Conservation (phyloP, 2,888 invertebrate species). For the Galeruca laticollis region DNA sequence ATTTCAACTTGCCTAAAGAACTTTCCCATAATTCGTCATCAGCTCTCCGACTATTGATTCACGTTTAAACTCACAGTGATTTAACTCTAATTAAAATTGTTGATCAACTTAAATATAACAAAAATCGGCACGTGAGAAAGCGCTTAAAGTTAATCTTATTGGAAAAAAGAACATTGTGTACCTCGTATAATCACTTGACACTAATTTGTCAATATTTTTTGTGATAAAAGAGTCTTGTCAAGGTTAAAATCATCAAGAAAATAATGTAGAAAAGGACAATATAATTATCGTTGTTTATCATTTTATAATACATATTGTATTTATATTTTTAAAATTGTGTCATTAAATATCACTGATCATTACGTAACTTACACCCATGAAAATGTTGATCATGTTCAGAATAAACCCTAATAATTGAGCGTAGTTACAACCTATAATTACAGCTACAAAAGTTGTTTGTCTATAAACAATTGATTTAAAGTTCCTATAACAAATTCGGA, state of each 20-base stretch:
- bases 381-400: no score
- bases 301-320: neutral
- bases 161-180: neutral
- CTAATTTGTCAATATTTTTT: neutral
- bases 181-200: neutral
- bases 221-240: neutral
- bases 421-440: neutral
- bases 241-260: constrained; percentile 2
- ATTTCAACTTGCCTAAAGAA: no score
- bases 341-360: neutral
- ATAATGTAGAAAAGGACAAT: neutral
- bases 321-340: neutral
- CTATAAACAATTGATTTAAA: neutral
- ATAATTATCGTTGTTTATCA: no score
- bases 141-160: no score
- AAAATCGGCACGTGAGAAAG: no score
- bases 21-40: no score
- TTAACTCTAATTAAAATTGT: no score
- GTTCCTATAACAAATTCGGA: neutral
- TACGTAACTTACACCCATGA: neutral
- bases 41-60: no score
- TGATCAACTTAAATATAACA: no score
- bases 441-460: neutral
- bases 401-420: no score
- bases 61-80: no score